Percentiles rank a stretch among this genome's conserved stretches.
Conservation (phyloP, 2,888 invertebrate species). For the Hypomecis atomaria region DNA sequence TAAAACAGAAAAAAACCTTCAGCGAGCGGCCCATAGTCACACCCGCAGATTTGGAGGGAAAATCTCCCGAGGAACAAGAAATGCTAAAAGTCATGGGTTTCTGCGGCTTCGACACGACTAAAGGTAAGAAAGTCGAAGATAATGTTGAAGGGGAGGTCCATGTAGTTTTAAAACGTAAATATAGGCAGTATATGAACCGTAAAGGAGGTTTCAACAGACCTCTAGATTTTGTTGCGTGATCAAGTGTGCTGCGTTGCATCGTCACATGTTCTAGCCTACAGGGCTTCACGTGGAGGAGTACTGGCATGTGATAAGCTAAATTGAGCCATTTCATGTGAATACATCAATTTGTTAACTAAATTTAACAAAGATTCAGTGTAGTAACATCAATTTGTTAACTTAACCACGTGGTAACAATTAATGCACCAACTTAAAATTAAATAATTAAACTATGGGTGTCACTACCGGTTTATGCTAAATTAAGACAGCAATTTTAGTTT, state of each 20-base stretch:
- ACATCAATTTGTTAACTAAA: conserved; percentile 14
- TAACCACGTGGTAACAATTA: too few species aligned
- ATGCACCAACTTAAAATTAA: too few species aligned
- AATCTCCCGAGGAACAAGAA: conserved; percentile 95
- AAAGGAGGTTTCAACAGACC: conserved; percentile 99
- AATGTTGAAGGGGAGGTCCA: conserved; percentile 98
- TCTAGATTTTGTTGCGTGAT: conserved; percentile 96
- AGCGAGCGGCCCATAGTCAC: conserved; percentile 87
- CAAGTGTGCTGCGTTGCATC: conserved; percentile 8
- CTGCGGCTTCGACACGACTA: conserved; percentile 97
- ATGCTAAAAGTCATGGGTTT: conserved; percentile 99
- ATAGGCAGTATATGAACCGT: conserved; percentile 99
- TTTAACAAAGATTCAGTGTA: too few species aligned
- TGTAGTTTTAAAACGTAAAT: conserved; percentile 97
- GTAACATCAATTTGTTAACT: too few species aligned
- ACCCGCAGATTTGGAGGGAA: conserved; percentile 95
- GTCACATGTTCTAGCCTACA: conserved; percentile 33
- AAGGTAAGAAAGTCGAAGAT: conserved; percentile 97
- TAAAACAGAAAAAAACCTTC: conserved; percentile 71
- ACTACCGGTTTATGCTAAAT: too few species aligned
- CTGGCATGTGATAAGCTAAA: conserved; percentile 57
- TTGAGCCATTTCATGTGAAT: conserved; percentile 45
- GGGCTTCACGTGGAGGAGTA: conserved; percentile 28
- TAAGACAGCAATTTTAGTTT: too few species aligned
- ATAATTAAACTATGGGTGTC: too few species aligned